A percentile compares a stretch with the other conserved stretches of the same genome.
phyloP scores from a whole-genome alignment of 2,888 invertebrate genomes.

The Noctua janthe region DNA sequence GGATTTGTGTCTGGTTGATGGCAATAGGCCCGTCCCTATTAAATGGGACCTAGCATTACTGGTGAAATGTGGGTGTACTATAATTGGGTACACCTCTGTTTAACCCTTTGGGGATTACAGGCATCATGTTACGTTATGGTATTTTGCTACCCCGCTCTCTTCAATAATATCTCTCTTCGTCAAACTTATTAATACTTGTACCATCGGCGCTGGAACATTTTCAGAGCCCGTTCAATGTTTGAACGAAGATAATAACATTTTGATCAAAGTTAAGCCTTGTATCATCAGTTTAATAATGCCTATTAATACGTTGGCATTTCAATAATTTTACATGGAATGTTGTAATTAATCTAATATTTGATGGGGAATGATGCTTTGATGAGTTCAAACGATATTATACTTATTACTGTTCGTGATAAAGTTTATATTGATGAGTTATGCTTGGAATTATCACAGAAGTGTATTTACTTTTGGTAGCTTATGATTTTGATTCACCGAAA shows the following conservation, averaged over 20 bases:
- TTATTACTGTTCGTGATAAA: constrained; percentile 26
- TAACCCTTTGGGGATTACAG: background rate
- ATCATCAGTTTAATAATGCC: constrained; percentile 49
- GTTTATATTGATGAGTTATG: background rate
- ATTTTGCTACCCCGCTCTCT: background rate
- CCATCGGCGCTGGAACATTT: constrained; percentile 27
- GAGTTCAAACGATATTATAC: constrained; percentile 11
- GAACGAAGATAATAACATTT: constrained; percentile 49
- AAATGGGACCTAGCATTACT: background rate
- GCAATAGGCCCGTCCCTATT: background rate
- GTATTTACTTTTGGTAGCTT: background rate
- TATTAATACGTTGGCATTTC: constrained; percentile 44
- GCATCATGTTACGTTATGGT: background rate
- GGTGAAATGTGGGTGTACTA: background rate
- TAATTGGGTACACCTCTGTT: background rate
- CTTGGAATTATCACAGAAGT: background rate
- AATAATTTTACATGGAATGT: constrained; percentile 44
- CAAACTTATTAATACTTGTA: constrained; percentile 12
- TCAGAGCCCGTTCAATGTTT: constrained; percentile 38
- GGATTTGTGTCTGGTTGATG: too few relatives aligned
- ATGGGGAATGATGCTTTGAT: constrained; percentile 25
- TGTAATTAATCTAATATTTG: constrained; percentile 45
- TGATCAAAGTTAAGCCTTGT: constrained; percentile 52
- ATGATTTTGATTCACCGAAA: background rate
- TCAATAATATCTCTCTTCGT: background rate